Evolutionary conservation across 1,140 invertebrate genomes (phyloP).

Genomic region (Bilobella aurantiaca): DNA sequence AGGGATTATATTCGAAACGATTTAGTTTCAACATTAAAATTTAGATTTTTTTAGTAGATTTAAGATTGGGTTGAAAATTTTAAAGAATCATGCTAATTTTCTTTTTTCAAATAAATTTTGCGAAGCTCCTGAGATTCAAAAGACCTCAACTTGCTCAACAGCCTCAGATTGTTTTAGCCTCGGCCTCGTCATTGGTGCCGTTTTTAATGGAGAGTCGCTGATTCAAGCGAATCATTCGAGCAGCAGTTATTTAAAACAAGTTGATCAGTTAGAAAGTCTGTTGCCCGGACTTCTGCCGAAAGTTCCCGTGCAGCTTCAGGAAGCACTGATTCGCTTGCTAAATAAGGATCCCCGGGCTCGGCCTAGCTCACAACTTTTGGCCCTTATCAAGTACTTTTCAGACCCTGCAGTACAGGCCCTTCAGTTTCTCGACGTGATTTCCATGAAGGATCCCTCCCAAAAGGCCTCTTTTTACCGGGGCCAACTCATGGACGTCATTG

Average conservation of each 20-base stretch:
- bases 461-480: slow-evolving; percentile 81
- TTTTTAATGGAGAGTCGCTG: slow-evolving; percentile 80
- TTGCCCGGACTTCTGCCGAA: slow-evolving; percentile 15
- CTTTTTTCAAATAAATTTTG: no score
- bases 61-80: no score
- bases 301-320: slow-evolving; percentile 28
- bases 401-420: slow-evolving; percentile 28
- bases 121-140: slow-evolving; percentile 79
- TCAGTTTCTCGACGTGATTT: slow-evolving; percentile 73
- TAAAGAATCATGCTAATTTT: no score
- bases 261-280: slow-evolving; percentile 16
- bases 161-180: slow-evolving; percentile 90
- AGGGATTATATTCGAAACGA: no score
- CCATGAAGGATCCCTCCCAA: slow-evolving; percentile 78
- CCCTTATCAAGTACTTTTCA: slow-evolving; percentile 33
- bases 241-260: slow-evolving; percentile 66
- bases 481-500: slow-evolving; percentile 71
- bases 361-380: slow-evolving; percentile 30
- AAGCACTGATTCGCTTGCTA: slow-evolving; percentile 26
- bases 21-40: no score
- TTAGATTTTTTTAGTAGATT: no score
- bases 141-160: slow-evolving; percentile 66
- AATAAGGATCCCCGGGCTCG: slow-evolving; percentile 23
- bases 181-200: slow-evolving; percentile 79
- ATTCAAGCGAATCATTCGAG: slow-evolving; percentile 80